A percentile compares a stretch with the other conserved stretches of the same genome.
phyloP scores from a whole-genome alignment of 1,140 invertebrate species.

The Octopus bimaculoides region DNA sequence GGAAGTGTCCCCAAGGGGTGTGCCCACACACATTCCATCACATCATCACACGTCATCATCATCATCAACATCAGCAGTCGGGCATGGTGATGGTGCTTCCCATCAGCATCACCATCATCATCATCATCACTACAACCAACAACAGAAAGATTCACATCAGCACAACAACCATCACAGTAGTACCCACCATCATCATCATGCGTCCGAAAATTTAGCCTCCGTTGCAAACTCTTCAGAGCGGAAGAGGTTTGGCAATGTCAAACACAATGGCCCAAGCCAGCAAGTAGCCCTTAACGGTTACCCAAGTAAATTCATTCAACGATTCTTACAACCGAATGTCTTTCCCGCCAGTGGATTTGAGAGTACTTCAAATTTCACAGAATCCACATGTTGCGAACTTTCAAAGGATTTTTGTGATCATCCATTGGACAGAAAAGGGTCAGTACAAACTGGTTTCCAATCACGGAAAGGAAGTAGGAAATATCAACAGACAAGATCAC shows the following conservation, averaged over 20 bases:
- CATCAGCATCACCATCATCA: background rate
- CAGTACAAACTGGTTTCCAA: background rate
- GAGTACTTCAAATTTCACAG: background rate
- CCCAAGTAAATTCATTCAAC: slow-evolving; percentile 10
- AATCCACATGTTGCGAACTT: background rate
- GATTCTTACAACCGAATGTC: background rate
- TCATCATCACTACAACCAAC: background rate
- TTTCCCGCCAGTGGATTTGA: background rate
- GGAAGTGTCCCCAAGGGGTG: background rate
- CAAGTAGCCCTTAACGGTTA: slow-evolving; percentile 7
- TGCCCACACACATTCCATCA: background rate
- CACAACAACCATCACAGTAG: background rate
- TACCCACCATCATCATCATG: background rate
- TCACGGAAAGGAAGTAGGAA: background rate
- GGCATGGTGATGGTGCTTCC: background rate
- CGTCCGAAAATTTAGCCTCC: background rate
- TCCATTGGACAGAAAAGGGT: background rate
- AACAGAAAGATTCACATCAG: background rate
- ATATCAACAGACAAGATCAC: background rate
- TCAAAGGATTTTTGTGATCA: slow-evolving; percentile 1
- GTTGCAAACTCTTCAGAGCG: background rate
- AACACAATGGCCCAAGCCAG: background rate
- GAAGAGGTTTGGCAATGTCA: background rate
- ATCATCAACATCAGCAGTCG: background rate
- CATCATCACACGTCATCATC: background rate